Evolutionary conservation across 2,113 vertebrate genomes (phyloP).

Genomic region (Nyctereutes procyonoides): DNA sequence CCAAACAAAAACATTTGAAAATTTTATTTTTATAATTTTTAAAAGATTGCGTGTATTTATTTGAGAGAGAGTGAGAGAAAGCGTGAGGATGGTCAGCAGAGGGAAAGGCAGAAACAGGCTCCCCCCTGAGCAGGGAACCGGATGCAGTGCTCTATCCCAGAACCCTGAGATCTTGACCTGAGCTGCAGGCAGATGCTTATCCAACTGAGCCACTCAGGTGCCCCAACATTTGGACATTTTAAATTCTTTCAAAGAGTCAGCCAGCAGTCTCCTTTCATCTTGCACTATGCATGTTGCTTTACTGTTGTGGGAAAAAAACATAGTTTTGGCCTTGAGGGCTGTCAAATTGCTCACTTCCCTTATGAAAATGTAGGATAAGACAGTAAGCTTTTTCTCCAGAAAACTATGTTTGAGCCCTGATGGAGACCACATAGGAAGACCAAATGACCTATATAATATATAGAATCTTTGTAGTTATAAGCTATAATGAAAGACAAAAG

Average conservation of each 20-base stretch:
- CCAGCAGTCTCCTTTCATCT: neutral
- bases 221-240: neutral
- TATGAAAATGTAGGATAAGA: neutral
- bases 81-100: no score
- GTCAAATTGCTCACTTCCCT: neutral
- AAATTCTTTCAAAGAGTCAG: conserved; percentile 31
- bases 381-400: neutral
- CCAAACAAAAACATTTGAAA: no score
- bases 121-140: no score
- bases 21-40: no score
- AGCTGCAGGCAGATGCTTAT: no score
- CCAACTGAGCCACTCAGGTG: no score
- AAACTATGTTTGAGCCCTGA: neutral
- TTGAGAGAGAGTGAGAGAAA: no score
- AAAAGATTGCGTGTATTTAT: no score
- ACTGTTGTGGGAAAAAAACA: neutral
- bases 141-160: no score
- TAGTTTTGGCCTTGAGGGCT: neutral
- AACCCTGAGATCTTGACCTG: no score
- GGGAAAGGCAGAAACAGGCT: no score
- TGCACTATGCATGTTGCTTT: neutral
- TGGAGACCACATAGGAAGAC: neutral
- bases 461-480: neutral
- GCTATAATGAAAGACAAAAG: neutral
- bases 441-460: neutral